These are phyloP conservation scores for Pristionchus fissidentatus DNA, from an alignment of 2,888 invertebrate species.

Conservation along the genomic window DNA sequence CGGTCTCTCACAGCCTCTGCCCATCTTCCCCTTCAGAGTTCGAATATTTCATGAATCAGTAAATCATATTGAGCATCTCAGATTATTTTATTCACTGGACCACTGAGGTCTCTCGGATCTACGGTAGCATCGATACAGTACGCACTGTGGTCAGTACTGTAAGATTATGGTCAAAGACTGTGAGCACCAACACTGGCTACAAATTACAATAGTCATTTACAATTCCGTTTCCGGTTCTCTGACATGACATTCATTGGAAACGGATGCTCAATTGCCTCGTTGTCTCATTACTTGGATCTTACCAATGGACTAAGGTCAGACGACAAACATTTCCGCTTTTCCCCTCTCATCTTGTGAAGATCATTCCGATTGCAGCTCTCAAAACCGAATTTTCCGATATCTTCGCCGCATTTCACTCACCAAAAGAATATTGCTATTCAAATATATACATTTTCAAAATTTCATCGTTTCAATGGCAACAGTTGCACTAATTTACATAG, in stretches of 20 bases:
- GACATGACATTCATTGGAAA: conserved; percentile 8
- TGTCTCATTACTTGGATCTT: neutral
- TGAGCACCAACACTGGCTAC: too few species aligned
- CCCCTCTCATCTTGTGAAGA: rapidly evolving
- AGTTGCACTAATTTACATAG: neutral
- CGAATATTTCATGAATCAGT: neutral
- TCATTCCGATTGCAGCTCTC: conserved; percentile 2
- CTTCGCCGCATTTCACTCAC: neutral
- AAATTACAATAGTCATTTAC: neutral
- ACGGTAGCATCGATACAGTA: neutral
- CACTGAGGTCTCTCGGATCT: neutral
- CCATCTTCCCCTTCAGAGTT: neutral
- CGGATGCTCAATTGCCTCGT: neutral
- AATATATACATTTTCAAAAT: neutral
- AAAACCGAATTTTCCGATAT: neutral
- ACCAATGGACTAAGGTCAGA: neutral
- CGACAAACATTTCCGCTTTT: too few species aligned
- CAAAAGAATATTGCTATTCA: neutral
- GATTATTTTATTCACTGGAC: neutral
- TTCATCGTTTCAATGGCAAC: neutral
- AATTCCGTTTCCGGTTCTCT: neutral
- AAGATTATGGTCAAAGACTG: too few species aligned
- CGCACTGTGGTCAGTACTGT: neutral
- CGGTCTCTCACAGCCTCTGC: neutral
- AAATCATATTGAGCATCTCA: neutral